Base-by-base conservation (phyloP, 1,140 invertebrate species). In the Aleiodes sp. region DNA sequence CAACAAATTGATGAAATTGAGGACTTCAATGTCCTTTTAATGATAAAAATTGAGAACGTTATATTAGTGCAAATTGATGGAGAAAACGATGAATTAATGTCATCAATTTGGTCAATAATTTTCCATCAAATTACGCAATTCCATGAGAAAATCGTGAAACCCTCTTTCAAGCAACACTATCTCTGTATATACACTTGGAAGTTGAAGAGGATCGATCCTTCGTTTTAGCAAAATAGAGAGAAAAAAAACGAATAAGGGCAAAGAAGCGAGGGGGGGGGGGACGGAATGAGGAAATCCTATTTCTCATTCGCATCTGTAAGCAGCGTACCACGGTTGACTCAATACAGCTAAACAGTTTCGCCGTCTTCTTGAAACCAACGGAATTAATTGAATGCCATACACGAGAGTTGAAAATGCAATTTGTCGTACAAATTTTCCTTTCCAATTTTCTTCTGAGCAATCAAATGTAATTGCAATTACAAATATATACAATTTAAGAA, bases 151-250 rank as follows among this genome's bases (percentile, higher is more conserved):
- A 59, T 59, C 56, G 28, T 59, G 28, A 28, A 59, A 14, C 0
- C 26, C n/a, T 28, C n/a, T 59, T 59, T 28, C 14, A 31, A 24
- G 14, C 24, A n/a, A 31, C 28, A 59, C 56, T 59, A 59, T 59
- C 56, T 16, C 28, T 59, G 28, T 59, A 31, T 59, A 14, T 31
- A 31, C 24, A 31, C 28, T 29, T 26, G 29, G 16, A 59, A 29
- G 2, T 59, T 59, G 56, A 59, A 59, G 56, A 59, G 56, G 56
- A 59, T 59, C 56, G 56, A 59, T 59, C 28, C 26, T 52, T 52
- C 14, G 26, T 7, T 31, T 59, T 52, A n/a, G 46, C 4, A 6
- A 24, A 52, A 52, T 52, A 24, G 46, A n/a, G 28, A 31, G 14
- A n/a, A 26, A 1, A 16, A 59, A 59, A 59, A n/a, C n/a, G n/a